These are phyloP conservation scores for Cacatua alba DNA, from an alignment of 2,113 vertebrate genomes.

Conservation along the genomic window DNA sequence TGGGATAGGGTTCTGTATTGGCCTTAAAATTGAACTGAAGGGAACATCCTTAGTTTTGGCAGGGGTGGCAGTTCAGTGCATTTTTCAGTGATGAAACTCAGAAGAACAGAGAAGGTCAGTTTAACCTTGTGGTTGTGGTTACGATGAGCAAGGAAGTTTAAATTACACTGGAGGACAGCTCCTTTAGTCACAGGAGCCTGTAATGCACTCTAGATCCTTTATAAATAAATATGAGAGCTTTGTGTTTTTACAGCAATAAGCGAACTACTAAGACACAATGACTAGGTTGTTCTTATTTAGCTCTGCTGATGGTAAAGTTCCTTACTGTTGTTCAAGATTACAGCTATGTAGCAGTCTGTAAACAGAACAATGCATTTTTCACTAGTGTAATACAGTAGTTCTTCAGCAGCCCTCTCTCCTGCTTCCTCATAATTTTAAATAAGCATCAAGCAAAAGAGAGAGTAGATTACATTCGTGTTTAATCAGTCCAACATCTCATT, in stretches of 20 bases:
- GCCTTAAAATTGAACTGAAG: constrained; percentile 60
- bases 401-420: constrained; percentile 11
- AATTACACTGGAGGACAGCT: constrained; percentile 65
- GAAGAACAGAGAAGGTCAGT: constrained; percentile 71
- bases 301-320: constrained; percentile 35
- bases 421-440: constrained; percentile 32
- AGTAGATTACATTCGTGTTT: constrained; percentile 51
- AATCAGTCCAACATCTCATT: constrained; percentile 13
- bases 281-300: constrained; percentile 37
- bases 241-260: constrained; percentile 56
- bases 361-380: constrained; percentile 29
- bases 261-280: constrained; percentile 52
- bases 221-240: constrained; percentile 52
- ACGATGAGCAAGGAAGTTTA: constrained; percentile 69
- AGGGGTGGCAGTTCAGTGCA: constrained; percentile 57
- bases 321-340: background rate
- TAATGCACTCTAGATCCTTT: constrained; percentile 40
- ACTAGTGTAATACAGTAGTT: background rate
- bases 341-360: background rate
- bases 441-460: constrained; percentile 27
- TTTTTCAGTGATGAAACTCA: constrained; percentile 76
- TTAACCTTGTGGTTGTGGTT: constrained; percentile 78
- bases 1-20: constrained; percentile 59
- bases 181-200: constrained; percentile 70
- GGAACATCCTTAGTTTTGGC: constrained; percentile 65